Percentiles rank a stretch among this genome's conserved stretches.
Conservation (phyloP, 2,113 vertebrate genomes). For the Corvus hawaiiensis region DNA sequence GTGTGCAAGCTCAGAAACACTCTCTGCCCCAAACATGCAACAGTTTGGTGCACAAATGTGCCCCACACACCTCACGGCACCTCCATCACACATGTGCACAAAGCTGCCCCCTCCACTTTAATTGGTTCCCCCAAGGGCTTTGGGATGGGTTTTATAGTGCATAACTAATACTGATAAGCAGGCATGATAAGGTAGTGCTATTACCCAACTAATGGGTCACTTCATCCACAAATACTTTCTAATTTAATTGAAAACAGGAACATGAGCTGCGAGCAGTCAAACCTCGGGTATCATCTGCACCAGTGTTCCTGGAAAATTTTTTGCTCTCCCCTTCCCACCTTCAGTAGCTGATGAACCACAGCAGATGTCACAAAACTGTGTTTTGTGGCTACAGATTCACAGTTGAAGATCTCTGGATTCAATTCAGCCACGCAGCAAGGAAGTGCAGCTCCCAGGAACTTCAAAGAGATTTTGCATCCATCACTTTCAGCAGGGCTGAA, state of each 20-base stretch:
- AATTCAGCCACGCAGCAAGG: not conserved
- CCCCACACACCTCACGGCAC: not conserved
- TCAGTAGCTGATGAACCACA: not conserved
- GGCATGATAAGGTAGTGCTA: slow-evolving; percentile 55
- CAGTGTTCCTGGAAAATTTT: not conserved
- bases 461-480: slow-evolving; percentile 27
- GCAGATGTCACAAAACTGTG: not conserved
- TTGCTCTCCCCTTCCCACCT: slow-evolving; percentile 6
- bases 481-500: not conserved
- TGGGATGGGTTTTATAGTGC: slow-evolving; percentile 53
- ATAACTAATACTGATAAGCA: slow-evolving; percentile 71
- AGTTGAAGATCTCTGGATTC: slow-evolving; percentile 23
- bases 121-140: slow-evolving; percentile 47
- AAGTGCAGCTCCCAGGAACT: slow-evolving; percentile 36
- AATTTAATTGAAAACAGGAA: slow-evolving; percentile 58
- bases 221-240: slow-evolving; percentile 49
- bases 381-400: not conserved
- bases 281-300: fast-evolving
- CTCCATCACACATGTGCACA: not conserved
- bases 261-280: not conserved
- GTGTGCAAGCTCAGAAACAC: not conserved
- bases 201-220: slow-evolving; percentile 56
- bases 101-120: not conserved
- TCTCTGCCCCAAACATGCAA: not conserved
- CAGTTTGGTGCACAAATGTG: not conserved